Conservation (phyloP, 2,113 vertebrate species). For the Tenrec ecaudatus region DNA sequence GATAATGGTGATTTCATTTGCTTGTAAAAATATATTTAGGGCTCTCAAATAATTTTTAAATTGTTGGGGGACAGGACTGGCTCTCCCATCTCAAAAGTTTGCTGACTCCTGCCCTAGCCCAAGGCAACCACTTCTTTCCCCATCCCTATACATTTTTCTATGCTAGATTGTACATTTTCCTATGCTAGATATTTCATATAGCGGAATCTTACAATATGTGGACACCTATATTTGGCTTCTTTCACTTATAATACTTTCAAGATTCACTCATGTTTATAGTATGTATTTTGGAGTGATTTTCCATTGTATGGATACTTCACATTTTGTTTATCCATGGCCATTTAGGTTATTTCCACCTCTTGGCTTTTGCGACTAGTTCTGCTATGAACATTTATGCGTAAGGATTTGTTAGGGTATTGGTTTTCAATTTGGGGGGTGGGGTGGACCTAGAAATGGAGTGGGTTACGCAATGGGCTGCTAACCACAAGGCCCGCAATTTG, state of each 20-base stretch:
- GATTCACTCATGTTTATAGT: neutral
- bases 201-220: neutral
- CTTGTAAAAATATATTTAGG: too few relatives aligned
- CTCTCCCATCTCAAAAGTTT: too few relatives aligned
- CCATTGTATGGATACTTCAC: neutral
- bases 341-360: neutral
- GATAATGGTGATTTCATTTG: too few relatives aligned
- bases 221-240: neutral
- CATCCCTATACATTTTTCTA: neutral
- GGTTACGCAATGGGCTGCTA: too few relatives aligned
- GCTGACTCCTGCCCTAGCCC: too few relatives aligned
- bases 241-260: conserved; percentile 32
- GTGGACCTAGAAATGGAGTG: conserved; percentile 6
- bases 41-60: too few relatives aligned
- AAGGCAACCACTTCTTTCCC: neutral
- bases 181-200: conserved; percentile 34
- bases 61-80: too few relatives aligned
- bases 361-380: neutral
- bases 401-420: neutral
- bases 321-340: conserved; percentile 11
- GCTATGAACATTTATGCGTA: neutral
- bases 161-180: neutral
- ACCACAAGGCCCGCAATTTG: too few relatives aligned
- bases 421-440: conserved; percentile 34
- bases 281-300: neutral